Conservation (phyloP, 2,113 vertebrate species). For the Phyllopteryx taeniolatus region DNA sequence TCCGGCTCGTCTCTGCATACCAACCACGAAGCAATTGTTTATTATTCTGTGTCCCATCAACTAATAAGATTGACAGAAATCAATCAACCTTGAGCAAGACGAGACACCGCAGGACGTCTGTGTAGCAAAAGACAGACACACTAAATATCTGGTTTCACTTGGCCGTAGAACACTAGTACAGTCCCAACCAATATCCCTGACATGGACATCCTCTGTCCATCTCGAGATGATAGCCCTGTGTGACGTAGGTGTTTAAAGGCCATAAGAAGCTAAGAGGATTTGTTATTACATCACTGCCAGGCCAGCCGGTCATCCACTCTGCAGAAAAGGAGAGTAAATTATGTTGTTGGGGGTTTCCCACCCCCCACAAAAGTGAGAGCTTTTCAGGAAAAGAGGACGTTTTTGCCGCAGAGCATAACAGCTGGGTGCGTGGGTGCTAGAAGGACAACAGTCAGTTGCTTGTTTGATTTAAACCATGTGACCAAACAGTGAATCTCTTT, state of each 20-base stretch:
- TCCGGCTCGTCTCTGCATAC: constrained; percentile 21
- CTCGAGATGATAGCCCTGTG: constrained; percentile 9
- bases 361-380: not conserved
- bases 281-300: constrained; percentile 66
- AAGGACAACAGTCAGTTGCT: constrained; percentile 7
- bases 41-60: constrained; percentile 33
- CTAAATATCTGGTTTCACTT: constrained; percentile 11
- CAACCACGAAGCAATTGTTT: not conserved
- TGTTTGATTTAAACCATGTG: constrained; percentile 28
- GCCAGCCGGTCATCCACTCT: constrained; percentile 18
- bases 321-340: constrained; percentile 9
- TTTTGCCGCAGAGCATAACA: constrained; percentile 31
- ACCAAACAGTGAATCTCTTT: constrained; percentile 19
- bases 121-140: constrained; percentile 8
- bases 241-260: constrained; percentile 74
- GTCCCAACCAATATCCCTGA: not conserved
- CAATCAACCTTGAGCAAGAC: constrained; percentile 22
- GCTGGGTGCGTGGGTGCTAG: constrained; percentile 48
- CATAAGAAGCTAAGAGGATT: constrained; percentile 78
- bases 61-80: constrained; percentile 37
- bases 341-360: not conserved
- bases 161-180: not conserved
- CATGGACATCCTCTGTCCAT: constrained; percentile 12
- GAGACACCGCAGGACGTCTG: not conserved
- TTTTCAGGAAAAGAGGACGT: constrained; percentile 23